Evolutionary conservation across 2,888 invertebrate species (phyloP).

Genomic region (Incurvaria masculella): DNA sequence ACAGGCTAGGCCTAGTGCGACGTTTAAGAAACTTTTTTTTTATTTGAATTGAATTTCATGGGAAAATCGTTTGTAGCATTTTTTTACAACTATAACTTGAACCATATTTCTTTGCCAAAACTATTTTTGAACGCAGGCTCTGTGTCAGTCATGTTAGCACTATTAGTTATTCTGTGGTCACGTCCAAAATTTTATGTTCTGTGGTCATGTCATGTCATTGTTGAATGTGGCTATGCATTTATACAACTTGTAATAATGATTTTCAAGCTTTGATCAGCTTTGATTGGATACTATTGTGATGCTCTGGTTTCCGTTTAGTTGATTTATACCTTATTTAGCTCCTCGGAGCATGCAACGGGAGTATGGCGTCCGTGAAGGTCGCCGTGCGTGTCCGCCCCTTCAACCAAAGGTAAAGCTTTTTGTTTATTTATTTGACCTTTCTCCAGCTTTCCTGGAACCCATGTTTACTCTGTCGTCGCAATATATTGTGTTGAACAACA

Average conservation of each 20-base stretch:
- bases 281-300: no score
- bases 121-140: no score
- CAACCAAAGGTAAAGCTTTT: slow-evolving; percentile 77
- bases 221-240: slow-evolving; percentile 37
- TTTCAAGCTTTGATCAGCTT: no score
- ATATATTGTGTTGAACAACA: slow-evolving; percentile 18
- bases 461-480: neutral
- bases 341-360: slow-evolving; percentile 51
- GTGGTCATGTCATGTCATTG: neutral
- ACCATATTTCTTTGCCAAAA: no score
- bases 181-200: neutral
- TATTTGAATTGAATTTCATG: no score
- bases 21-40: no score
- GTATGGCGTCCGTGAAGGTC: slow-evolving; percentile 90
- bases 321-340: slow-evolving; percentile 28
- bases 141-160: no score
- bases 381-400: slow-evolving; percentile 89
- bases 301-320: slow-evolving; percentile 29
- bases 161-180: no score
- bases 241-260: no score
- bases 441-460: neutral
- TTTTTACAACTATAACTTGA: no score
- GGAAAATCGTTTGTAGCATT: no score
- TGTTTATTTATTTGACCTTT: slow-evolving; percentile 2
- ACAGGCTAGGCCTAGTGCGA: no score